Evolutionary conservation across 2,797 vertebrate species (phyloP).

Genomic region (Platalea minor): DNA sequence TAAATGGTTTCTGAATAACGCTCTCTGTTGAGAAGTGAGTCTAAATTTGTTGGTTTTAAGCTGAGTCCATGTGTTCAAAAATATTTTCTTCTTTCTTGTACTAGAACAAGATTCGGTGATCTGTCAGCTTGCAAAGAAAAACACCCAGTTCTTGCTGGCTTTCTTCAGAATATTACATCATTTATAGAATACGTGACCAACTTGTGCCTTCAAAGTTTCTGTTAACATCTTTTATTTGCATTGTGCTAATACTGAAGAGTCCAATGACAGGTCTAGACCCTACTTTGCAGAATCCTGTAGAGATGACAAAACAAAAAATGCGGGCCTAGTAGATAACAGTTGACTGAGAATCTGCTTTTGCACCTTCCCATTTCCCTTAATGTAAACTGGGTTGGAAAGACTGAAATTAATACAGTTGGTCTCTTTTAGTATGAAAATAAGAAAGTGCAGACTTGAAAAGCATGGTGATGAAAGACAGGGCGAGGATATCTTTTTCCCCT

Average conservation of each 20-base stretch:
- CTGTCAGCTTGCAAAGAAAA: not conserved
- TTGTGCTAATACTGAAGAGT: not conserved
- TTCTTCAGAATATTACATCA: not conserved
- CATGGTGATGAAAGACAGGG: not conserved
- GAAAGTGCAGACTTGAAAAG: not conserved
- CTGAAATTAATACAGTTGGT: not conserved
- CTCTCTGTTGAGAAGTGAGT: not conserved
- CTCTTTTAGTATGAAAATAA: not conserved
- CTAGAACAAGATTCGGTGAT: not conserved
- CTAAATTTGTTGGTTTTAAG: not conserved
- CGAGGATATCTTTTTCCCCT: not conserved
- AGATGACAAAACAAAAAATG: not conserved
- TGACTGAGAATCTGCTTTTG: not conserved
- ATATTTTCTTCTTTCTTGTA: not conserved
- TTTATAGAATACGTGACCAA: not conserved
- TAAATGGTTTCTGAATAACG: not conserved
- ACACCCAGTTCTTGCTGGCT: not conserved
- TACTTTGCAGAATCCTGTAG: not conserved
- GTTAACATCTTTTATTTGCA: not conserved
- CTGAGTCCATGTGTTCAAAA: not conserved
- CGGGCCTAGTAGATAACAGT: not conserved
- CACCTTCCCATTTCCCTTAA: not conserved
- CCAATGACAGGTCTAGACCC: not conserved
- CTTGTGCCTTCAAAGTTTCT: not conserved
- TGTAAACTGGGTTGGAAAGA: not conserved